Evolutionary conservation across 2,113 vertebrate species (phyloP).

Genomic region (Aptenodytes forsteri): DNA sequence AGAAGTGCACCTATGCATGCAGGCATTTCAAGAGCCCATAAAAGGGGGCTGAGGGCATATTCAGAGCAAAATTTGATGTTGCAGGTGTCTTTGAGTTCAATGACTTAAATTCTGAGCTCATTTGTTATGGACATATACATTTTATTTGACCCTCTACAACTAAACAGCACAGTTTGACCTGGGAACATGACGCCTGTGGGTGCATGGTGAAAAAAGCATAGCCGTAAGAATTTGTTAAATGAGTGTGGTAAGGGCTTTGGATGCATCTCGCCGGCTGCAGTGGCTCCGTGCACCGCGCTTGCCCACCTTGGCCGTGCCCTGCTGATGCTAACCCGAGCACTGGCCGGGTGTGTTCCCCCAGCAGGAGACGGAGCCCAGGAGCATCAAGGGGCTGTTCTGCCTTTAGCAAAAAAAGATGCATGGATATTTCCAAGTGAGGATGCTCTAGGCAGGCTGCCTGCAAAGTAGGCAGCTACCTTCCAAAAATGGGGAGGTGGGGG

Average conservation of each 20-base stretch:
- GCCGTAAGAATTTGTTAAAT: neutral
- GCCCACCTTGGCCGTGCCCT: neutral
- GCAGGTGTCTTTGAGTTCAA: neutral
- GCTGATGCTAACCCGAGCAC: fast-evolving
- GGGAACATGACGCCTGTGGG: fast-evolving
- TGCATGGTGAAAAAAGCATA: fast-evolving
- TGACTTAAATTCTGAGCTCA: neutral
- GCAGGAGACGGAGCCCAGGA: neutral
- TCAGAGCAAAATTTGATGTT: neutral
- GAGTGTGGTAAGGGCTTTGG: fast-evolving
- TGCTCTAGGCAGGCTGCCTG: neutral
- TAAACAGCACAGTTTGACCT: neutral
- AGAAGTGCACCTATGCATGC: neutral
- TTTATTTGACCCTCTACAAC: neutral
- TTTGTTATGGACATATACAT: fast-evolving
- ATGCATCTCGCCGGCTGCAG: neutral
- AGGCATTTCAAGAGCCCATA: neutral
- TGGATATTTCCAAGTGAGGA: neutral
- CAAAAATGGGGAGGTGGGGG: neutral
- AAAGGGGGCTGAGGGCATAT: neutral
- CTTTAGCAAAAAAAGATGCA: neutral
- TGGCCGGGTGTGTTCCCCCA: fast-evolving
- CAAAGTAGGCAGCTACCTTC: neutral
- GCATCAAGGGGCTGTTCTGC: neutral
- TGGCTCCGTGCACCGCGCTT: fast-evolving